Base-by-base conservation (phyloP, 2,888 invertebrate genomes). In the Cosmia pyralina region DNA sequence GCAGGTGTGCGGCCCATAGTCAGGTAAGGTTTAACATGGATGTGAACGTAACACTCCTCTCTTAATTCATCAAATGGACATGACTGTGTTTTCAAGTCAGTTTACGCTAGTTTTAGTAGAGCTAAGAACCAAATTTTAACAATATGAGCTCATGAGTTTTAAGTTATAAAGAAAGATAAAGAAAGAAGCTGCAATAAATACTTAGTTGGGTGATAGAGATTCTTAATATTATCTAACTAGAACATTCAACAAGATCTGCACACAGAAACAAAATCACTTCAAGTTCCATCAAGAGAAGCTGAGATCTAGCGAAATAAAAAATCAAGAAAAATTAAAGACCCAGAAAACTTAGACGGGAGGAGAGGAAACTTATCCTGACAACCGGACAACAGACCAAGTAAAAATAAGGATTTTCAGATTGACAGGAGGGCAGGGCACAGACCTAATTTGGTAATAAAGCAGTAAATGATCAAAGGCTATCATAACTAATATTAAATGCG, bases 1-100 rank as follows among this genome's bases (percentile, higher is more conserved):
- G 94, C 96, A 96, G 96, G 96, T 96, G 96, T 92, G 91, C 90
- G 70, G 78, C 84, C 86, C 83, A 78, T 82, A 80, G 78, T 67
- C 69, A 85, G 90, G 81, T 75, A 75, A 78, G 69, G 81, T 69
- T 80, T 87, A 79, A 59, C 88, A 72, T 90, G 92, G 94, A 93
- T 87, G 87, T 76, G 81, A 57, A 75, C 13, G 44, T 11, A 41
- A 28, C 15, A 50, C 15, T 22, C 13, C 11, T 55, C 41, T 55
- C 41, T 28, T 28, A 69, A 48, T 15, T 46, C 46, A 28, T 28
- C 50, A n/a, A 69, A n/a, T 44, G 3, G 28, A 1, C 8, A 68
- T 69, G 28, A 28, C 28, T 28, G 28, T 38, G 65, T n/a, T 28
- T 44, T 3, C 2, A 19, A 48, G 3, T 11, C 17, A 69, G n/a